These are phyloP conservation scores for Thaumatotibia leucotreta DNA, from an alignment of 1,140 invertebrate genomes.

Conservation along the genomic window DNA sequence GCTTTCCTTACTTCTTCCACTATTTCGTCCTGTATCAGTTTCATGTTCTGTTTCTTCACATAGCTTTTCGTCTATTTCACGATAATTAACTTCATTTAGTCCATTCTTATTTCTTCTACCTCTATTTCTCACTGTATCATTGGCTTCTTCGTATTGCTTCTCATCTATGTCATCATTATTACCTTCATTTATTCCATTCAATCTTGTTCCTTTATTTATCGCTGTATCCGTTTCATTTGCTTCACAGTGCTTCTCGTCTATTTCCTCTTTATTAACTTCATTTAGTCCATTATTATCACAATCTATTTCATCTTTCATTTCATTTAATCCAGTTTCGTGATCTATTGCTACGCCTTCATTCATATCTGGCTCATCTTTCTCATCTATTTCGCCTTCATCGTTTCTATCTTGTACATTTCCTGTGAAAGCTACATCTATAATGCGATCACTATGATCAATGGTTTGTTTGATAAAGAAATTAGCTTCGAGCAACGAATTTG, in stretches of 20 bases:
- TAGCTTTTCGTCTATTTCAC: neutral
- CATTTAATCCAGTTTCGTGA: no score
- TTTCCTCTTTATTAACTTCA: neutral
- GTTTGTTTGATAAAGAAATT: neutral
- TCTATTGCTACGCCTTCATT: neutral
- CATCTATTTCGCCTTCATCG: no score
- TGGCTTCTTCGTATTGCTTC: neutral
- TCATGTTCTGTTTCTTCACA: neutral
- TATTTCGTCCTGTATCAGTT: slow-evolving; percentile 1
- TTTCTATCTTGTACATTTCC: neutral
- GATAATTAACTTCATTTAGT: neutral
- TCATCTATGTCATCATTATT: neutral
- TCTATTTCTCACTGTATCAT: neutral
- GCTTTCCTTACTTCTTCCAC: slow-evolving; percentile 2
- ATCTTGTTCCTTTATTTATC: neutral
- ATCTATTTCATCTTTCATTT: neutral
- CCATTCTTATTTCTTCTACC: neutral
- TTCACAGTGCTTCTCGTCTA: neutral
- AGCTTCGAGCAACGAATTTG: neutral
- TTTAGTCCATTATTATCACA: neutral
- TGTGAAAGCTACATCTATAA: neutral
- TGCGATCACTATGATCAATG: neutral
- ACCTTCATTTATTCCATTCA: neutral
- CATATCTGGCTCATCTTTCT: no score
- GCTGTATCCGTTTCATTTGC: neutral